Evolutionary conservation across 2,113 vertebrate genomes (phyloP), one percentile per base, ranked within the genome.

Genomic region (Coptodon bakossiorum): DNA sequence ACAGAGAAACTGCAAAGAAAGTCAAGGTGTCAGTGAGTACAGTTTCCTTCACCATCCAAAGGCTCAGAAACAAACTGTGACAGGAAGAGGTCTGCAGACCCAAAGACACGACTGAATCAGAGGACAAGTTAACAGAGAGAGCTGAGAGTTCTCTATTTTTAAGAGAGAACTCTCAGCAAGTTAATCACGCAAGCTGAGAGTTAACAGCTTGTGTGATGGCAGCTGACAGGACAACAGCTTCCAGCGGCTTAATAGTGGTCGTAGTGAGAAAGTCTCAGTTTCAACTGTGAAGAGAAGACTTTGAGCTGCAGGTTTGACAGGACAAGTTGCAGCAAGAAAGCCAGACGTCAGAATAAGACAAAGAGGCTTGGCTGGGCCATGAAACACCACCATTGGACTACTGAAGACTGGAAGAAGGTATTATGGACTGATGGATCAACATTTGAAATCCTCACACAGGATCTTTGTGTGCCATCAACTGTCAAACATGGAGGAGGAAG

Each of bases 321-420:
- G 22, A 56, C 4, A 6, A 24, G n/a, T 12, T 24, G 53, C 53
- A 56, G 53, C 6, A 24, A 56, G 53, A 56, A 54, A 12, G 53
- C 6, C 53, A 54, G 10, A 54, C 5, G 2, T 22, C n/a, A 54
- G 53, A 54, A 54, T 12, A 56, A 56, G 22, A 56, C 53, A 13
- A 56, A 56, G 22, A 56, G 53, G 11, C 22, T 56, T 56, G 53
- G 1, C 53, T 56, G 53, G 11, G 22, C 0, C 53, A 0, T 24
- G 53, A 54, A 54, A 13, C 53, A 56, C 22, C 10, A 12, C 1
- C 53, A 13, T 24, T 56, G 22, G n/a, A 56, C n/a, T 24, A 54
- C 53, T 54, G 1, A 56, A 56, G 53, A 13, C 11, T 1, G 6
- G 54, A 27, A 14, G 54, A 57, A 57, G 54, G 22, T 27, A 27